Base-by-base conservation (phyloP, 2,113 vertebrate genomes). In the Platysternon megacephalum region DNA sequence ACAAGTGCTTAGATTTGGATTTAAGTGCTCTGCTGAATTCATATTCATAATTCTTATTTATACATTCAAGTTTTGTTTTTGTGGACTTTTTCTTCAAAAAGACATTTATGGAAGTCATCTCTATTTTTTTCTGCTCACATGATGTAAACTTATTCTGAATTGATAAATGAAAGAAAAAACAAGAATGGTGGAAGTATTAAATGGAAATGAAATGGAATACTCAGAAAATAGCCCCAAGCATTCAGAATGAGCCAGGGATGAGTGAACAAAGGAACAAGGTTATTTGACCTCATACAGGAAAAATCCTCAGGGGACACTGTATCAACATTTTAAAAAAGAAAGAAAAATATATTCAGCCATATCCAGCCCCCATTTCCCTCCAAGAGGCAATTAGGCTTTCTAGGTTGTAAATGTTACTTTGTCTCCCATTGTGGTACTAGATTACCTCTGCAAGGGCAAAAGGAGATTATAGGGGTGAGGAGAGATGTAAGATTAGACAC, bases 221-320 rank as follows among this genome's bases (percentile, higher is more conserved):
- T 95, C 89, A 95, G 88, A 90, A 95, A 93, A 97, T 81, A 95
- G 94, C 96, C 61, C 55, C 51, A 87, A 87, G 95, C 93, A 96
- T 87, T 95, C 46, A 90, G 92, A 95, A 93, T n/a, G 90, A 87
- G 87, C 91, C 72, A 97, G 87, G 93, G 92, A 97, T 95, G 95
- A 95, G 84, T 84, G 95, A 96, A 95, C 91, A 97, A 91, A 97
- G 92, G 92, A 97, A 95, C 91, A 97, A 96, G 95, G 93, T 97
- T 97, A 97, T 96, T 96, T 96, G 86, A 93, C 92, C 95, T 95
- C 87, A 79, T 87, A 91, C 42, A 91, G 84, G 92, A 93, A 96
- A 97, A 97, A 96, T 92, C 93, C 94, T 96, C 91, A 96, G 61
- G 85, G 68, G 92, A 19, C 32, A 89, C 56, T 94, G 61, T 95